Evolutionary conservation across 2,797 vertebrate genomes (phyloP), one percentile per base, ranked within the genome.

Genomic region (Oreonectes daqikongensis): DNA sequence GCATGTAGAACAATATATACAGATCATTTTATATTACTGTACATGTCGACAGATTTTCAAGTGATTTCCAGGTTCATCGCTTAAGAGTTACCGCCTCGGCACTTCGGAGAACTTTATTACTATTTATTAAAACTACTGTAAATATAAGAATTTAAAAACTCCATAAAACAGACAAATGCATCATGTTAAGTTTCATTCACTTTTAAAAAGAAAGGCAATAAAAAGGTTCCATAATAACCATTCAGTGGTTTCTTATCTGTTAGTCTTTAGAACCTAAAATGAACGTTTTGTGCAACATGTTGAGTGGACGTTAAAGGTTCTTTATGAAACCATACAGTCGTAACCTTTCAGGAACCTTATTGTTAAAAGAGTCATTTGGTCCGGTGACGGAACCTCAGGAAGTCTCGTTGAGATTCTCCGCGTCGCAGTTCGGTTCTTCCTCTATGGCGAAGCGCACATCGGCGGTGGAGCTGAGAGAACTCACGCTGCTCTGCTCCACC

Each of bases 401-500:
- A 59, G 86, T 81, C 48, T 87, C 88, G 18, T 87, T 86, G 57
- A 89, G 81, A 70, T 85, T 87, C 55, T 94, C 92, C 0, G 84
- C 93, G 18, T 93, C 93, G 0, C 88, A 87, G 85, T 89, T 92
- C 80, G 91, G 93, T 61, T 65, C 95, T 85, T 98, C 97, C 88
- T 98, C 95, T 72, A 98, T 97, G 80, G 95, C 91, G 84, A 95
- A 82, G 82, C 93, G 95, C 67, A 94, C 89, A 0, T 98, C 97
- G n/a, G 94, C 93, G n/a, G 94, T 94, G 14, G 96, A 98, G 83
- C 95, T 95, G 80, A 97, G 94, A 0, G 96, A 98, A 84, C 95
- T 98, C 72, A 95, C 81, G 0, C 97, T 99, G 90, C 95, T 95
- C 61, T 95, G 95, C 85, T 97, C 97, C 87, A 95, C 88, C 0